Evolutionary conservation across 92 coral and sea anemone genomes (phyloP).

Genomic region (Micromussa lordhowensis): DNA sequence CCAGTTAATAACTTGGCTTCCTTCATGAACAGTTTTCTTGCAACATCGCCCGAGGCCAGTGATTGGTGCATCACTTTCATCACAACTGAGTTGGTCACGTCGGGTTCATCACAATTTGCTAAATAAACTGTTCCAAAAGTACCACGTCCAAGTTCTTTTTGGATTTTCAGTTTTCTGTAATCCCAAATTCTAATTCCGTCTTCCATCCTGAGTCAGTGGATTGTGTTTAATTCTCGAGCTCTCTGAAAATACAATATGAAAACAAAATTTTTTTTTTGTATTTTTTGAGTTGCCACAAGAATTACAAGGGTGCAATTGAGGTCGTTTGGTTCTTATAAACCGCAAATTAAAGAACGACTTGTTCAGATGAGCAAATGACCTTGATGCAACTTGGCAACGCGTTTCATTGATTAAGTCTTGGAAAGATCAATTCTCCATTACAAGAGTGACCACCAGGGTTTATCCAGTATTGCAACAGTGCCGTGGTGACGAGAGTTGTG

Average conservation of each 20-base stretch:
- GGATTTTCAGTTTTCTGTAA: constrained; percentile 14
- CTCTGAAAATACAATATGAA: not conserved
- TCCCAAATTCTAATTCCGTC: not conserved
- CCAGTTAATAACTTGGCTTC: constrained; percentile 22
- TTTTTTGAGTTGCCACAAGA: too few relatives aligned
- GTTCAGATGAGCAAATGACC: too few relatives aligned
- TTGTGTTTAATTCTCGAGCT: not conserved
- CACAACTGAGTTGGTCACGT: not conserved
- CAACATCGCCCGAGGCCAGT: not conserved
- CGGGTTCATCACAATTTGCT: constrained; percentile 2
- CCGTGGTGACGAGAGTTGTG: too few relatives aligned
- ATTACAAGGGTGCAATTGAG: too few relatives aligned
- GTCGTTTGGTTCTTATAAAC: too few relatives aligned
- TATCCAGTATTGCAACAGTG: too few relatives aligned
- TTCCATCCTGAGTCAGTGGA: not conserved
- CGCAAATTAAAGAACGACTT: too few relatives aligned
- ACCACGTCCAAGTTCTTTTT: constrained; percentile 18
- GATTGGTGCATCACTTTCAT: constrained; percentile 29
- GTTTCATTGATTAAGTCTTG: too few relatives aligned
- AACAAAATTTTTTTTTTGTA: not conserved
- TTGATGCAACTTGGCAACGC: too few relatives aligned
- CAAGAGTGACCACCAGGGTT: too few relatives aligned
- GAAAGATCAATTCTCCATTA: too few relatives aligned
- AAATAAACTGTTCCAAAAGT: constrained; percentile 18
- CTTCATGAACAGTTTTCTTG: constrained; percentile 35